Conservation (phyloP, 2,797 vertebrate genomes). For the Peromyscus nudipes region DNA sequence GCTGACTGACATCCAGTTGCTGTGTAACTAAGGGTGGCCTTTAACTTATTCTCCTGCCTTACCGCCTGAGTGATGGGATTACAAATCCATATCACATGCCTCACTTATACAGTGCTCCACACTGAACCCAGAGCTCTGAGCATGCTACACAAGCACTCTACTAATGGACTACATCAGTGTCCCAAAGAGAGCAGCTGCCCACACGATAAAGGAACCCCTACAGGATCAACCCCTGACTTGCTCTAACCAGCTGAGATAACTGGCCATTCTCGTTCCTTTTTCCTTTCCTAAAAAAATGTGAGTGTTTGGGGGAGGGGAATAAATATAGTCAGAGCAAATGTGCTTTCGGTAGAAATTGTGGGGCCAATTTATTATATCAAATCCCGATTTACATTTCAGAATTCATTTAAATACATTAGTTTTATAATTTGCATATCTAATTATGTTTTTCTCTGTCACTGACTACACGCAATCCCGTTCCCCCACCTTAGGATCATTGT, state of each 20-base stretch:
- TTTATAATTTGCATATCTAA: slow-evolving; percentile 86
- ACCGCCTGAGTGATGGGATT: background rate
- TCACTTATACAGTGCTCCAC: background rate
- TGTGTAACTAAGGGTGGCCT: background rate
- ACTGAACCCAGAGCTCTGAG: background rate
- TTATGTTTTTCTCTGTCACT: slow-evolving; percentile 83
- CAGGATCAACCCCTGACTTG: background rate
- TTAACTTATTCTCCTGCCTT: background rate
- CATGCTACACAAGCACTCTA: background rate
- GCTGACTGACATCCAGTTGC: background rate
- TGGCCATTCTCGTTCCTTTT: slow-evolving; percentile 31
- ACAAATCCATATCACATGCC: background rate
- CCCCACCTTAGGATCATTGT: slow-evolving; percentile 82
- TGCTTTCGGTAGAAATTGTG: slow-evolving; percentile 34
- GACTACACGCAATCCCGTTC: slow-evolving; percentile 79
- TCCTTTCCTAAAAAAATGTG: slow-evolving; percentile 64
- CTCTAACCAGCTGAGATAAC: background rate
- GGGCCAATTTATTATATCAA: slow-evolving; percentile 64
- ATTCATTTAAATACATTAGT: slow-evolving; percentile 87
- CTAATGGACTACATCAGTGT: background rate
- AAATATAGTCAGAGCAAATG: slow-evolving; percentile 75
- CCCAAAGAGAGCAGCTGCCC: background rate
- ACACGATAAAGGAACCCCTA: background rate
- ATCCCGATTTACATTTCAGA: slow-evolving; percentile 82
- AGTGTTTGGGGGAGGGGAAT: slow-evolving; percentile 49